Base-by-base conservation (phyloP, 1,140 invertebrate genomes). In the Zaprionus lachaisei region DNA sequence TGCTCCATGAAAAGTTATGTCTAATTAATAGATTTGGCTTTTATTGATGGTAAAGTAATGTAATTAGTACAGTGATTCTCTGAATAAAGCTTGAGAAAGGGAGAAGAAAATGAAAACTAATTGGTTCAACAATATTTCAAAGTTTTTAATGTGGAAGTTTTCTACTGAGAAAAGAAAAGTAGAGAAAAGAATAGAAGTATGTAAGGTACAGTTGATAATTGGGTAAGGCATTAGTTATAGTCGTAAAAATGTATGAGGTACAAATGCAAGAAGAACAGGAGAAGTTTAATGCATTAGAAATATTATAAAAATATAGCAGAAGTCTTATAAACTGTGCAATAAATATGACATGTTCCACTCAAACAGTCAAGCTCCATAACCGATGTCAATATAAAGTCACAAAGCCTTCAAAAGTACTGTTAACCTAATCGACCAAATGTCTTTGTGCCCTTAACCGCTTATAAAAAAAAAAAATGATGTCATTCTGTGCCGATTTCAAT, bases 401-500 rank as follows among this genome's bases (percentile, higher is more conserved):
- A 47, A 47, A 17, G n/a, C n/a, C n/a, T n/a, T 17, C 4, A 14
- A 4, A 22, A 5, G 9, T 12, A 17, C 20, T 24, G 11, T 14
- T 14, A 24, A 51, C 47, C 4, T 24, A 5, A 51, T 51, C 47
- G 47, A 51, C 9, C 12, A 51, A 12, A 12, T 6, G 9, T 24
- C 15, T 2, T 17, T 31, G 17, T 34, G 0, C 31, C 31, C 17
- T 22, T 9, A 12, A 67, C 38, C 22, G 44, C 37, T 57, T 17
- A 37, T 61, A 56, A 68, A 55, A 61, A 44, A 6, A 5, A 6
- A 41, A 57, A 72, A 62, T 77, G 70, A 77, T 72, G 63, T 77
- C 68, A 71, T 64, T 22, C 38, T 34, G 47, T 17, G 73, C 57
- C 62, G 49, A 69, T 76, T 81, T 75, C 70, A 67, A 81, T 68